A percentile compares a stretch with the other conserved stretches of the same genome.
phyloP scores from a whole-genome alignment of 1,140 invertebrate species.

The Prorops nasuta region DNA sequence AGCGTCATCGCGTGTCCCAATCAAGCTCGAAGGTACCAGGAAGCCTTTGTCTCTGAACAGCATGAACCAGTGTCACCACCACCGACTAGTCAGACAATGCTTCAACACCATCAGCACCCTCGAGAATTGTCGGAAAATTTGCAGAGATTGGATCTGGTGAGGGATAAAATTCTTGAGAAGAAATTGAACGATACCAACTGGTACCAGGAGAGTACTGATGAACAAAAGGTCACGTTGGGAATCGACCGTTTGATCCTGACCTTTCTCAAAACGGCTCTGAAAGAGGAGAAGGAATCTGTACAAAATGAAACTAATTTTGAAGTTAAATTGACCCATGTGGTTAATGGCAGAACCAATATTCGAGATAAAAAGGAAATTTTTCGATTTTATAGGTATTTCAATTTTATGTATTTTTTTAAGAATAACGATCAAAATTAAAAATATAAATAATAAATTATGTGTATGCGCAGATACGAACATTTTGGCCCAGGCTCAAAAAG shows the following conservation, averaged over 20 bases:
- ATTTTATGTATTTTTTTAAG: no score
- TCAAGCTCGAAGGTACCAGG: constrained; percentile 13
- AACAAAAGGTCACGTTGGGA: constrained; percentile 5
- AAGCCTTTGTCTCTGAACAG: constrained; percentile 14
- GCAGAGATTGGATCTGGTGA: no score
- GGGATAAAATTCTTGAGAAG: no score
- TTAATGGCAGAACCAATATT: constrained; percentile 14
- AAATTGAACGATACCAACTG: constrained; percentile 12
- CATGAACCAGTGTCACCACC: constrained; percentile 9
- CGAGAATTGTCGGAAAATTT: no score
- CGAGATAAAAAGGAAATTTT: constrained; percentile 31
- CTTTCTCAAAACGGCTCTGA: constrained; percentile 40
- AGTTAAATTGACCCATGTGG: constrained; percentile 18
- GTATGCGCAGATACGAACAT: constrained; percentile 34
- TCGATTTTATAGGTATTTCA: constrained; percentile 25
- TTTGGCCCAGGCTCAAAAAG: constrained; percentile 16
- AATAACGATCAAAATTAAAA: no score
- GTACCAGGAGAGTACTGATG: not conserved
- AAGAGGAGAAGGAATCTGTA: constrained; percentile 19
- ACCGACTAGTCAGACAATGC: constrained; percentile 1
- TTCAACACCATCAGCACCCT: not conserved
- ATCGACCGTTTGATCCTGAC: constrained; percentile 41
- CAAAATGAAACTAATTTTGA: constrained; percentile 14
- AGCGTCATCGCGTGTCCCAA: constrained; percentile 42
- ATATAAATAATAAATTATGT: no score